Percentiles rank a stretch among this genome's conserved stretches.
Conservation (phyloP, 2,113 vertebrate genomes). For the Camelus dromedarius region DNA sequence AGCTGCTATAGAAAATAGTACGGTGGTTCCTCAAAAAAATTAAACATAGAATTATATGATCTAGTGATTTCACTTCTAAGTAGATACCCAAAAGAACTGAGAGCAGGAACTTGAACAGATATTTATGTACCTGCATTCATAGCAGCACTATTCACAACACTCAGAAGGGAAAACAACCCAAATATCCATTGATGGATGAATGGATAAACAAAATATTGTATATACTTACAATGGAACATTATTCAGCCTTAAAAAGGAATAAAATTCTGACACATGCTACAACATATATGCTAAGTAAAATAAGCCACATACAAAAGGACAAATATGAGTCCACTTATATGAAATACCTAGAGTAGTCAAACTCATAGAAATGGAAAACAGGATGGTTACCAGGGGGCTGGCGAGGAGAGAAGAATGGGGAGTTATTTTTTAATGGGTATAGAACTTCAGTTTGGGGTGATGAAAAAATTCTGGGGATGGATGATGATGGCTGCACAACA, state of each 20-base stretch:
- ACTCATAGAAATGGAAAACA: neutral
- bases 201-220: neutral
- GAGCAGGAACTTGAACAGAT: neutral
- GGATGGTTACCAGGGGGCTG: neutral
- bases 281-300: neutral
- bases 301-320: neutral
- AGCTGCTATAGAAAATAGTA: slow-evolving; percentile 10
- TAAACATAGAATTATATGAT: slow-evolving; percentile 23
- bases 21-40: neutral
- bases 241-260: slow-evolving; percentile 5
- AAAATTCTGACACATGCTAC: neutral
- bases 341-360: neutral
- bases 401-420: neutral
- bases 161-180: neutral
- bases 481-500: neutral
- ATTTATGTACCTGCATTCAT: neutral
- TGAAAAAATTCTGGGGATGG: neutral
- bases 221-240: neutral
- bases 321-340: neutral
- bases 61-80: neutral
- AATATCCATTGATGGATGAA: neutral
- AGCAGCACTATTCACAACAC: slow-evolving; percentile 5
- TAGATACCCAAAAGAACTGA: neutral
- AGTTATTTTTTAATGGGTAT: neutral
- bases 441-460: slow-evolving; percentile 14